Percentiles rank a stretch among this genome's conserved stretches.
phyloP scores from a whole-genome alignment of 1,140 invertebrate species.

The Listronotus bonariensis region DNA sequence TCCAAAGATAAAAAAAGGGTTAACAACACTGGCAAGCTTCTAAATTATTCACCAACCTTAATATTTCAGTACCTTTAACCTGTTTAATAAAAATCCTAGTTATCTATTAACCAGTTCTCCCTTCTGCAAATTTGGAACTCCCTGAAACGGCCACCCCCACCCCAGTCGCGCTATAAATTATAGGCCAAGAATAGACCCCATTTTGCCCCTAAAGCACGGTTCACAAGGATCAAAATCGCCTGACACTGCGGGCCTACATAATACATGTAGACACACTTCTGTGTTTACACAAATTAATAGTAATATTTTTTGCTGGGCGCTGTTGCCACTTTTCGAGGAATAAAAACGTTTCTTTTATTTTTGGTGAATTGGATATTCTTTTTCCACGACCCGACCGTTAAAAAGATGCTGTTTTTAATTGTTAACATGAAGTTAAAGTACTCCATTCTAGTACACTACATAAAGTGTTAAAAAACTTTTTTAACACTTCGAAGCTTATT shows the following conservation, averaged over 20 bases:
- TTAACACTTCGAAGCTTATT: too few relatives aligned
- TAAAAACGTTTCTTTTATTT: too few relatives aligned
- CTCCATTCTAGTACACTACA: too few relatives aligned
- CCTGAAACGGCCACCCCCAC: not conserved
- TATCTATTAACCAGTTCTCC: slow-evolving; percentile 24
- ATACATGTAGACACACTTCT: slow-evolving; percentile 37
- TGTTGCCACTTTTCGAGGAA: slow-evolving; percentile 20
- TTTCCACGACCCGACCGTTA: too few relatives aligned
- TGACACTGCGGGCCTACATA: slow-evolving; percentile 16
- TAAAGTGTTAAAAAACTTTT: too few relatives aligned
- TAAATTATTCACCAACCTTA: too few relatives aligned
- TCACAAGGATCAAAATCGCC: slow-evolving; percentile 18
- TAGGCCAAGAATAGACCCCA: not conserved
- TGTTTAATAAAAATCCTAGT: slow-evolving; percentile 27
- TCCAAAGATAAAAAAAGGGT: too few relatives aligned
- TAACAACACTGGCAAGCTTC: too few relatives aligned
- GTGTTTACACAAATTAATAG: slow-evolving; percentile 38
- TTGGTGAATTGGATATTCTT: too few relatives aligned
- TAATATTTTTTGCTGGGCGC: slow-evolving; percentile 24
- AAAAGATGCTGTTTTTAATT: too few relatives aligned
- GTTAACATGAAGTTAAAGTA: too few relatives aligned
- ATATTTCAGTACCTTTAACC: too few relatives aligned
- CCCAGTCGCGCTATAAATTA: slow-evolving; percentile 13
- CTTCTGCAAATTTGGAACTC: slow-evolving; percentile 19
- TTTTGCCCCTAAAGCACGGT: not conserved